Base-by-base conservation (phyloP, 2,888 invertebrate genomes). In the Drosophila longiperda region DNA sequence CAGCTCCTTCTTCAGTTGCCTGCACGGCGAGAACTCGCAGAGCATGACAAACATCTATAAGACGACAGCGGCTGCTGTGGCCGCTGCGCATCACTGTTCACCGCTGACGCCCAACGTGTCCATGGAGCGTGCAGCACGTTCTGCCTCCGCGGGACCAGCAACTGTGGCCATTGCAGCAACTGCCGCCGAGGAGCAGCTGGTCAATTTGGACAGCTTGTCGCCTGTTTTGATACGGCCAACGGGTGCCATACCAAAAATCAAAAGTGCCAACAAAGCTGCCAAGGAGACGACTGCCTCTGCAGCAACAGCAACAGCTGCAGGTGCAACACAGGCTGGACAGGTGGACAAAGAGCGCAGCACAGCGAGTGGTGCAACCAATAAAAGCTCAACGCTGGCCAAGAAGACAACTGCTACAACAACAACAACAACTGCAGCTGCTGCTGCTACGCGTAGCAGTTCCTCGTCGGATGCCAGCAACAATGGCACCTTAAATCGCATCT, bases 401-500 rank as follows among this genome's bases (percentile, higher is more conserved):
- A 91, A 91, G 68, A 68, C 83, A 26, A 53, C 82, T 20, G 50
- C 82, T 34, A 23, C 78, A 86, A 93, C 68, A 34, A 34, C 71
- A 84, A 17, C 73, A 33, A 48, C 63, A 20, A 23, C 76, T n/a
- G 12, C 61, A 12, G 60, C 70, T 82, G 15, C 74, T 38, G 38
- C 66, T 15, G 29, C 78, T 0, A 84, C 93, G 9, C 80, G 81
- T 11, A 48, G 68, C 0, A 82, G 61, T 52, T 71, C 84, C 23
- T 73, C 83, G 0, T 73, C 91, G 4, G 91, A 91, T 58, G 91
- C 90, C 38, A 54, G 36, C 55, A 55, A 29, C 55, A 91, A 91
- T 53, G 80, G 86, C 38, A 91, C 91, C 4, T 71, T 93, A 33
- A 93, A 93, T 87, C 92, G 95, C 61, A 94, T 95, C 57, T 95